Conservation (phyloP, 2,797 vertebrate genomes). For the Babyrousa celebensis region DNA sequence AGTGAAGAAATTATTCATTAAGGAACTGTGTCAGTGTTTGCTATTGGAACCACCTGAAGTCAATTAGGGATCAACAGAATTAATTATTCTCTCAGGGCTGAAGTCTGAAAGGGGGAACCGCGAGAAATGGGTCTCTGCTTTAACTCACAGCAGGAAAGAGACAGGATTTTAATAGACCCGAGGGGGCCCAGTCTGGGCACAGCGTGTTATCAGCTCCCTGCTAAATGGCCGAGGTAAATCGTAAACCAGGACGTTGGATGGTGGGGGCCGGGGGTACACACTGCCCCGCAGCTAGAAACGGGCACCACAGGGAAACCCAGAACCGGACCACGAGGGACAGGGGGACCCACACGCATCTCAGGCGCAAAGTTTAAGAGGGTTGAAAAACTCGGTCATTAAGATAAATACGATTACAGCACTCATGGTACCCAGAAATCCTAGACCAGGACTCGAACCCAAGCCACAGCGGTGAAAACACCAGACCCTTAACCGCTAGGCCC, state of each 20-base stretch:
- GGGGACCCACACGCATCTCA: fast-evolving
- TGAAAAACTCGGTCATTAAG: fast-evolving
- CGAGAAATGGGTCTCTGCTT: background rate
- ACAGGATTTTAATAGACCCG: background rate
- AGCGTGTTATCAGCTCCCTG: fast-evolving
- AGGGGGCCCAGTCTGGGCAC: background rate
- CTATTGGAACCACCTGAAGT: constrained; percentile 51
- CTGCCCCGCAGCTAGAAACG: fast-evolving
- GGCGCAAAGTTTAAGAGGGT: fast-evolving
- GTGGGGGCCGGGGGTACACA: background rate
- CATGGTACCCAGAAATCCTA: too few relatives aligned
- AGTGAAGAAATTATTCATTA: constrained; percentile 36
- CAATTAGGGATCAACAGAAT: constrained; percentile 54
- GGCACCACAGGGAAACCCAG: background rate
- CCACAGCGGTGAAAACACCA: too few relatives aligned
- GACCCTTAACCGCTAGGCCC: too few relatives aligned
- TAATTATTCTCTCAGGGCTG: constrained; percentile 38
- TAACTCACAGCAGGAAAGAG: background rate
- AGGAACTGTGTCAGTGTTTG: background rate
- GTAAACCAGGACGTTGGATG: background rate
- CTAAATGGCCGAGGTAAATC: background rate
- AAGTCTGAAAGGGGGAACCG: background rate
- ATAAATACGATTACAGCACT: too few relatives aligned
- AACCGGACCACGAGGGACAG: background rate
- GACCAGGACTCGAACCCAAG: too few relatives aligned